Conservation (phyloP, 2,888 invertebrate genomes). For the Nematopogon swammerdamellus region DNA sequence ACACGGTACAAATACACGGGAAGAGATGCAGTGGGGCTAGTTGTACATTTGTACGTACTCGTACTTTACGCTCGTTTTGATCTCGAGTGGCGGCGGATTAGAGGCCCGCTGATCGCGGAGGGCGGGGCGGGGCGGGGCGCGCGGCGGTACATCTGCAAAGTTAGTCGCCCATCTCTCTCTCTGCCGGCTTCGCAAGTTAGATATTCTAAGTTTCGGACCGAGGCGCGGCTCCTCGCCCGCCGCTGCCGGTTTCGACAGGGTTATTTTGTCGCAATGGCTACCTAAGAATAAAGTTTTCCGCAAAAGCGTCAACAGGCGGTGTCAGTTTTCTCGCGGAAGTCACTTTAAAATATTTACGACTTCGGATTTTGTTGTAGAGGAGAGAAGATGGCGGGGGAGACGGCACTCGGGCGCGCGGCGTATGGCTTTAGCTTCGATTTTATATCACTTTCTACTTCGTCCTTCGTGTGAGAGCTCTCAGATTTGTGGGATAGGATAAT, state of each 20-base stretch:
- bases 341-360: conserved; percentile 56
- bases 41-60: too few relatives aligned
- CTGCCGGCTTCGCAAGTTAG: conserved; percentile 27
- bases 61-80: too few relatives aligned
- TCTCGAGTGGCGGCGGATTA: too few relatives aligned
- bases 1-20: too few relatives aligned
- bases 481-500: too few relatives aligned
- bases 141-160: background rate
- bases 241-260: conserved; percentile 27
- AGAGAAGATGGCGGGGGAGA: background rate
- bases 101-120: background rate
- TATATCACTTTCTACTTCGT: too few relatives aligned
- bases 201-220: conserved; percentile 36
- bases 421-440: too few relatives aligned
- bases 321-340: conserved; percentile 45
- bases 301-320: conserved; percentile 39
- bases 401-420: background rate
- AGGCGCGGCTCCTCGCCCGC: conserved; percentile 18
- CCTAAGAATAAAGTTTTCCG: conserved; percentile 24
- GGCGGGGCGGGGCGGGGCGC: background rate
- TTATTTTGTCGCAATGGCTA: conserved; percentile 41
- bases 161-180: background rate
- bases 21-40: too few relatives aligned
- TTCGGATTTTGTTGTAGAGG: conserved; percentile 26
- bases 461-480: too few relatives aligned